Percentiles rank a stretch among this genome's conserved stretches.
These are phyloP conservation scores for Xanthia icteritia DNA, from an alignment of 2,888 invertebrate species.

Conservation along the genomic window DNA sequence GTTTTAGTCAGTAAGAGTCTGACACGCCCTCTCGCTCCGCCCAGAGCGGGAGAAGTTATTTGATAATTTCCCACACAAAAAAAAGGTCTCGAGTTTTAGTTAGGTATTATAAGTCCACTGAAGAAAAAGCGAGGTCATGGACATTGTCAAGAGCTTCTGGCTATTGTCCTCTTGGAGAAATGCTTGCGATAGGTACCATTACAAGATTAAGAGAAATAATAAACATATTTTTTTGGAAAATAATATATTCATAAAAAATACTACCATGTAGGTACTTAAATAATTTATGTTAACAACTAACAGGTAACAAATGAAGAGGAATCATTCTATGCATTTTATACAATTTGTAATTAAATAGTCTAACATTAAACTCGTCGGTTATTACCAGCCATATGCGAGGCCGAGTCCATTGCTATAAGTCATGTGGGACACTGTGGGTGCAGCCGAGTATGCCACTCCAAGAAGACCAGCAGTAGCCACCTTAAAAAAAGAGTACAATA, in stretches of 20 bases:
- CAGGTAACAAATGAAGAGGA: constrained; percentile 87
- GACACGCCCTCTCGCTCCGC: too few species aligned
- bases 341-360: constrained; percentile 55
- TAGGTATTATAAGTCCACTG: neutral
- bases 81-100: too few species aligned
- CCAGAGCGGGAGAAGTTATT: too few species aligned
- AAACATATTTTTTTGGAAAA: constrained; percentile 21
- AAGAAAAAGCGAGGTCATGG: too few species aligned
- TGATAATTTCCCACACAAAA: too few species aligned
- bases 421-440: constrained; percentile 91
- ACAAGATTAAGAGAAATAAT: too few species aligned
- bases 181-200: neutral
- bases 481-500: constrained; percentile 67
- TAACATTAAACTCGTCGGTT: constrained; percentile 42
- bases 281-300: constrained; percentile 81
- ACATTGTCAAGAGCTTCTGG: neutral
- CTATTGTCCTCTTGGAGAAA: neutral
- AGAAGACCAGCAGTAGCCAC: constrained; percentile 89
- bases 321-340: constrained; percentile 76
- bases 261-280: constrained; percentile 63
- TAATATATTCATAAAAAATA: constrained; percentile 56
- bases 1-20: too few species aligned
- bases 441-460: constrained; percentile 91
- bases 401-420: constrained; percentile 90
- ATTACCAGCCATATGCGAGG: constrained; percentile 90